These are phyloP conservation scores for Cephalopachus bancanus DNA, from an alignment of 2,797 vertebrate species.

Conservation along the genomic window DNA sequence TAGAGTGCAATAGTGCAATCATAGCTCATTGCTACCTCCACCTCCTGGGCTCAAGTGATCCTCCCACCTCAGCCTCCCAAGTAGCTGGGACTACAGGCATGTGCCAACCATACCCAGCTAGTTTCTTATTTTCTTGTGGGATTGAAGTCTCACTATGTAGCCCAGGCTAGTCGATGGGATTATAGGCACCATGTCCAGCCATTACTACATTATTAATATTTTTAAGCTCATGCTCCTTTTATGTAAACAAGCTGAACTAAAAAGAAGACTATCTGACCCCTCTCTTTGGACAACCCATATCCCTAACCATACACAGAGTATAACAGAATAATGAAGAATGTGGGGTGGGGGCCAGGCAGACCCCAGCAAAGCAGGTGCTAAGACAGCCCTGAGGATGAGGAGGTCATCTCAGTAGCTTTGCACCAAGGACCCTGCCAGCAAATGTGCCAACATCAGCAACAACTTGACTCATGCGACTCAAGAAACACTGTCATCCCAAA, in stretches of 20 bases:
- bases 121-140: too few species aligned
- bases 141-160: too few species aligned
- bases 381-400: rapidly evolving
- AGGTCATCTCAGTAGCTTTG: background rate
- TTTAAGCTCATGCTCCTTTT: background rate
- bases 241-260: background rate
- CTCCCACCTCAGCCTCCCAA: too few species aligned
- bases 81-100: too few species aligned
- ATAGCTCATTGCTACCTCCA: too few species aligned
- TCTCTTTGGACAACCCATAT: background rate
- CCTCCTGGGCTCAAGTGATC: too few species aligned
- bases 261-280: background rate
- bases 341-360: background rate
- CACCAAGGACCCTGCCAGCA: background rate
- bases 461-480: background rate
- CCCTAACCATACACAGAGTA: rapidly evolving
- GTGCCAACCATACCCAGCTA: too few species aligned
- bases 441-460: background rate
- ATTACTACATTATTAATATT: too few species aligned
- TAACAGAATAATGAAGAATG: background rate
- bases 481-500: background rate
- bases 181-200: too few species aligned
- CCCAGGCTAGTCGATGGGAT: too few species aligned
- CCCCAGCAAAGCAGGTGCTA: rapidly evolving
- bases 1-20: too few species aligned